A percentile compares a stretch with the other conserved stretches of the same genome.
These are phyloP conservation scores for Phortica magna DNA, from an alignment of 2,888 invertebrate species.

Conservation along the genomic window DNA sequence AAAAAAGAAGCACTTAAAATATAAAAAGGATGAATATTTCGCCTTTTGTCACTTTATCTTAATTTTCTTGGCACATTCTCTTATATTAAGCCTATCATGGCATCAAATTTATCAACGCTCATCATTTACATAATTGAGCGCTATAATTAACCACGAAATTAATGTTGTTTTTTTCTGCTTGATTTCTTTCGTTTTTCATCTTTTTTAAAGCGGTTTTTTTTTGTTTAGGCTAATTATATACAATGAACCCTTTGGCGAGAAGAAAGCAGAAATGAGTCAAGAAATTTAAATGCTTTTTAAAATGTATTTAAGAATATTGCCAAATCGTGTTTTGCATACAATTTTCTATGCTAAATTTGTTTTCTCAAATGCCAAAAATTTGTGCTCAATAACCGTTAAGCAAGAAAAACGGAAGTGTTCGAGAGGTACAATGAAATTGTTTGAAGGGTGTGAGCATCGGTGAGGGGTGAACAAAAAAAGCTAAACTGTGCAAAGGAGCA, in stretches of 20 bases:
- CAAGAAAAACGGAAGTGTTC: background rate
- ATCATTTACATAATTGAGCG: constrained; percentile 8
- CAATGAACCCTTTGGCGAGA: constrained; percentile 19
- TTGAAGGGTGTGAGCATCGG: background rate
- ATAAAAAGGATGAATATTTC: background rate
- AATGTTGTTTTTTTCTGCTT: too few species aligned
- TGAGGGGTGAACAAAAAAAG: constrained; percentile 7
- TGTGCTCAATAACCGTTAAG: constrained; percentile 20
- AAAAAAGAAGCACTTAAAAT: background rate
- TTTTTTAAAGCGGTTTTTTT: background rate
- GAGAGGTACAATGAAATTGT: background rate
- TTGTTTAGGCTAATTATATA: constrained; percentile 11
- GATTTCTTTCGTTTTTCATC: background rate
- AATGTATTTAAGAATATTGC: constrained; percentile 36
- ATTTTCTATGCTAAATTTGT: constrained; percentile 30
- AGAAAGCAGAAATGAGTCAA: background rate
- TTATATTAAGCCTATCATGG: background rate
- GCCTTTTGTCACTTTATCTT: background rate
- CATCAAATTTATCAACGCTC: background rate
- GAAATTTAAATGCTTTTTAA: background rate
- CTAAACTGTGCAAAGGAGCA: constrained; percentile 23
- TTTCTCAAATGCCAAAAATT: constrained; percentile 15
- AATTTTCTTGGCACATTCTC: background rate
- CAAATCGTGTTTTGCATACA: constrained; percentile 64
- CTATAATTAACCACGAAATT: background rate